Percentiles rank a stretch among this genome's conserved stretches.
phyloP scores from a whole-genome alignment of 2,797 vertebrate species.

The Tiaroga cobitis region DNA sequence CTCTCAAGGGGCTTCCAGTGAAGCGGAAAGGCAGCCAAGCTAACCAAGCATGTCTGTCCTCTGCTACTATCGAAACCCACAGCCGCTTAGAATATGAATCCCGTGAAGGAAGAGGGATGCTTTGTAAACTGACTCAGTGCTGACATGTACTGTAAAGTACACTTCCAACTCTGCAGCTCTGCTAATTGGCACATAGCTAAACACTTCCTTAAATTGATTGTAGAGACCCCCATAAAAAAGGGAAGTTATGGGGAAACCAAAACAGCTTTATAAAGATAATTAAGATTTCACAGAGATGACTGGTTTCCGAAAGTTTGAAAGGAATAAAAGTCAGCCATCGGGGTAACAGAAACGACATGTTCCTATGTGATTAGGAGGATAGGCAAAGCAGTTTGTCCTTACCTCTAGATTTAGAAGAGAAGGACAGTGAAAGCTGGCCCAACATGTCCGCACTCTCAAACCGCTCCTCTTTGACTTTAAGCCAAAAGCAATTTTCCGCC shows the following conservation, averaged over 20 bases:
- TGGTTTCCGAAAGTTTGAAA: slow-evolving; percentile 65
- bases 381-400: slow-evolving; percentile 67
- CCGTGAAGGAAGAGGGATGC: slow-evolving; percentile 27
- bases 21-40: slow-evolving; percentile 72
- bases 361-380: slow-evolving; percentile 39
- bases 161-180: slow-evolving; percentile 54
- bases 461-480: slow-evolving; percentile 95
- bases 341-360: slow-evolving; percentile 63
- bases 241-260: slow-evolving; percentile 16
- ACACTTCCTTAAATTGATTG: slow-evolving; percentile 48
- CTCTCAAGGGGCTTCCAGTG: slow-evolving; percentile 66
- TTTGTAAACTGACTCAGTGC: slow-evolving; percentile 53
- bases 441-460: slow-evolving; percentile 93
- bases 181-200: slow-evolving; percentile 69
- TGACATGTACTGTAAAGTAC: slow-evolving; percentile 58
- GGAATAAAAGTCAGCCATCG: slow-evolving; percentile 65
- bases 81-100: slow-evolving; percentile 35
- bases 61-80: slow-evolving; percentile 59
- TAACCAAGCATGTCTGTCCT: slow-evolving; percentile 69
- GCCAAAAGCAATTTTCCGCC: slow-evolving; percentile 96
- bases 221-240: slow-evolving; percentile 51
- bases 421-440: slow-evolving; percentile 87
- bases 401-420: slow-evolving; percentile 95
- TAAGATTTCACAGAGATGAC: slow-evolving; percentile 71
- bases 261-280: slow-evolving; percentile 67